Conservation (phyloP, 1,140 invertebrate genomes). For the Lepidostoma basale region DNA sequence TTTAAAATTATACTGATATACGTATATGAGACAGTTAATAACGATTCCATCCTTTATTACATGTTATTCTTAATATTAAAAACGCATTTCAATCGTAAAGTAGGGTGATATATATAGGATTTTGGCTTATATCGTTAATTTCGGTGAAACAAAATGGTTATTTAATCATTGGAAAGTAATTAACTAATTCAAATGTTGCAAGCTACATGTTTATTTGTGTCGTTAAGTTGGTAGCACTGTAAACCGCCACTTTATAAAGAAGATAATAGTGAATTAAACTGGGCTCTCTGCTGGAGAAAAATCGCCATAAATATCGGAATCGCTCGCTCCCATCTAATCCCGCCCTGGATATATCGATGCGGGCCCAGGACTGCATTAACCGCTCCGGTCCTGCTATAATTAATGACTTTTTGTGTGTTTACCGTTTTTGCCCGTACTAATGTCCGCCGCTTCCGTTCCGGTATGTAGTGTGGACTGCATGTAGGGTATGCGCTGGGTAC, state of each 20-base stretch:
- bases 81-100: too few species aligned
- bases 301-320: conserved; percentile 43
- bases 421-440: conserved; percentile 9
- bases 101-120: too few species aligned
- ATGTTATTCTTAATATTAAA: too few species aligned
- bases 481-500: too few species aligned
- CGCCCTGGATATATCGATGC: conserved; percentile 37
- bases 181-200: too few species aligned
- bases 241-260: neutral
- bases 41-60: too few species aligned
- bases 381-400: conserved; percentile 7
- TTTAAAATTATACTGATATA: too few species aligned
- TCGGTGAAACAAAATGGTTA: too few species aligned
- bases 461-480: neutral
- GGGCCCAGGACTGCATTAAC: conserved; percentile 24
- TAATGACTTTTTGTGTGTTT: conserved; percentile 27
- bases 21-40: too few species aligned
- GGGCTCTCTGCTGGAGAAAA: conserved; percentile 33
- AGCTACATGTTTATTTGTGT: too few species aligned
- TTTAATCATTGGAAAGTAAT: too few species aligned
- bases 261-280: conserved; percentile 41
- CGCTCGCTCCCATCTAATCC: conserved; percentile 37
- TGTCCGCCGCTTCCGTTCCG: conserved; percentile 11
- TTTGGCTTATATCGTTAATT: too few species aligned
- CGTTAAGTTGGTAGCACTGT: neutral